These are phyloP conservation scores for Caenorhabditis angaria DNA, from an alignment of 2,888 invertebrate genomes.

Conservation along the genomic window DNA sequence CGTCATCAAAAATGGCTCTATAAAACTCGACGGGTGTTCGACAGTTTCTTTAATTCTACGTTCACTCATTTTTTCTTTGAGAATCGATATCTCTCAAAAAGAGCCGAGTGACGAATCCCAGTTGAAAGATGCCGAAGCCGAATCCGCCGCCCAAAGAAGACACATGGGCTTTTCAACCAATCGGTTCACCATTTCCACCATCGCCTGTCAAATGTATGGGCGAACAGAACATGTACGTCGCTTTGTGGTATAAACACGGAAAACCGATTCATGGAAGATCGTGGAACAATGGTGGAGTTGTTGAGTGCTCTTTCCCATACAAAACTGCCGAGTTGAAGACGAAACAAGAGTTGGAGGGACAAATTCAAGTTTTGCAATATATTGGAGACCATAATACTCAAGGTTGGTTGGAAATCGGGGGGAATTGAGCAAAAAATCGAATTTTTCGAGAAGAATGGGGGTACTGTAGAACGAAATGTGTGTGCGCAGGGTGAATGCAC, in stretches of 20 bases:
- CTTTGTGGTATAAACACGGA: constrained; percentile 62
- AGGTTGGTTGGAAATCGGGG: constrained; percentile 6
- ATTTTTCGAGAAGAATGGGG: no score
- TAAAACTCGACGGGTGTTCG: no score
- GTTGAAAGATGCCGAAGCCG: constrained; percentile 11
- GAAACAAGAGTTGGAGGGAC: constrained; percentile 61
- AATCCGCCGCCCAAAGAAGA: constrained; percentile 41
- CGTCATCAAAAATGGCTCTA: no score
- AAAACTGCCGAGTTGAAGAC: constrained; percentile 58
- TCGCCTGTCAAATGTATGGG: constrained; percentile 47
- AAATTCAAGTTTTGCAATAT: constrained; percentile 69
- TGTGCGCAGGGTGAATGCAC: no score
- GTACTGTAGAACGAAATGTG: no score
- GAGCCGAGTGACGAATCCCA: no score
- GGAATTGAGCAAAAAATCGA: no score
- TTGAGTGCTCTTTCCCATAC: constrained; percentile 66
- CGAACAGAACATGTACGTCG: constrained; percentile 58
- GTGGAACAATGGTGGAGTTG: constrained; percentile 66
- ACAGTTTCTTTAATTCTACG: no score
- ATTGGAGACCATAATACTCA: constrained; percentile 63
- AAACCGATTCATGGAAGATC: constrained; percentile 61
- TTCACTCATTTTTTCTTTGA: no score
- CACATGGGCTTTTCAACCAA: constrained; percentile 52
- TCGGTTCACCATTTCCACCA: constrained; percentile 53
- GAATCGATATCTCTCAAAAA: no score